A percentile compares a stretch with the other conserved stretches of the same genome.
phyloP scores from a whole-genome alignment of 2,888 invertebrate genomes.

The Lasioglossum lativentre region DNA sequence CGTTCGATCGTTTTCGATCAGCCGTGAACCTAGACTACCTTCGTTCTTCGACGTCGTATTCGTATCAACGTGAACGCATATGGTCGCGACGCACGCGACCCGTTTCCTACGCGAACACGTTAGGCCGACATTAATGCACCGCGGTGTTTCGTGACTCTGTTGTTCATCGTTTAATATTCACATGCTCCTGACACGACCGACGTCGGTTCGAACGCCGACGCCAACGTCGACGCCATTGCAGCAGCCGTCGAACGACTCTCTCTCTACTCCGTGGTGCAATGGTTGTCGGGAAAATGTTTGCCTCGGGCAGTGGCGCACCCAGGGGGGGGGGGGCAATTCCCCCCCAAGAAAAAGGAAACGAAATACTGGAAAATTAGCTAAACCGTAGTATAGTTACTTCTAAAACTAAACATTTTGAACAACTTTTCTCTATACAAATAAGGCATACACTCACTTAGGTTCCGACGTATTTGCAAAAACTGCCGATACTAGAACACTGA shows the following conservation, averaged over 20 bases:
- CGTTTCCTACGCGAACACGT: slow-evolving; percentile 34
- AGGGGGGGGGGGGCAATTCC: too few species aligned
- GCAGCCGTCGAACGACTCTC: background rate
- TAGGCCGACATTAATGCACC: slow-evolving; percentile 42
- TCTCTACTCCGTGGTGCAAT: too few species aligned
- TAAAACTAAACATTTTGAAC: too few species aligned
- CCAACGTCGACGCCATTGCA: slow-evolving; percentile 1
- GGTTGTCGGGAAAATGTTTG: background rate
- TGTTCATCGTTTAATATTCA: slow-evolving; percentile 49
- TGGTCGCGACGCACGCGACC: slow-evolving; percentile 43
- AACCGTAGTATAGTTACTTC: too few species aligned
- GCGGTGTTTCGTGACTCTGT: slow-evolving; percentile 39
- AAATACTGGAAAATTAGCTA: too few species aligned
- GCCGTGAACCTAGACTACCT: background rate
- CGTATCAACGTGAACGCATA: background rate
- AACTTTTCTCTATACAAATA: too few species aligned
- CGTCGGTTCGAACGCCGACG: background rate
- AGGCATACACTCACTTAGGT: too few species aligned
- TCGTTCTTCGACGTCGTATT: background rate
- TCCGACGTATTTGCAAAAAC: too few species aligned
- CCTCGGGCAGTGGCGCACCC: too few species aligned
- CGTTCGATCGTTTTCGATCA: background rate
- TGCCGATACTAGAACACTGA: too few species aligned
- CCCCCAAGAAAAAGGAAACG: too few species aligned
- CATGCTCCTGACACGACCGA: slow-evolving; percentile 34